phyloP scores from a whole-genome alignment of 2,113 vertebrate species.

The Lophotis ruficrista region DNA sequence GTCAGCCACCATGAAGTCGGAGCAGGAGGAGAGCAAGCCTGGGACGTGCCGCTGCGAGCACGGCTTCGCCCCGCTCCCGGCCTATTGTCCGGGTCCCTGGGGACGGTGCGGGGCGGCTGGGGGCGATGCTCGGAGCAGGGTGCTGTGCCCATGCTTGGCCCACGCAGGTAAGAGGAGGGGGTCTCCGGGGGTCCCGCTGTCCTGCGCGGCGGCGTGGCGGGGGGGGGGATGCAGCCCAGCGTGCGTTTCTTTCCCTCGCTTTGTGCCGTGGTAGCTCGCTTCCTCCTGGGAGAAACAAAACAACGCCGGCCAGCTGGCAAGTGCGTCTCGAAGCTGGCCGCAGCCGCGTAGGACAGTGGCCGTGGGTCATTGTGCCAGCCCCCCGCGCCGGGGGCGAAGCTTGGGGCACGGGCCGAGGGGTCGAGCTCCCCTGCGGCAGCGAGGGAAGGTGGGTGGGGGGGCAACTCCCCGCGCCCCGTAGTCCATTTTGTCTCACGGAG shows the following conservation, averaged over 20 bases:
- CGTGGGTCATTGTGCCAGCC: rapidly evolving
- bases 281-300: conserved; percentile 1
- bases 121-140: background rate
- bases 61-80: background rate
- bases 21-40: conserved; percentile 74
- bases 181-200: no score
- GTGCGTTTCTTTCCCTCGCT: background rate
- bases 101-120: background rate
- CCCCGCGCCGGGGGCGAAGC: rapidly evolving
- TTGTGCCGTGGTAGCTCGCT: background rate
- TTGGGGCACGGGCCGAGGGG: rapidly evolving
- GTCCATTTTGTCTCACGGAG: background rate
- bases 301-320: background rate
- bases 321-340: background rate
- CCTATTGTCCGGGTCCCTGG: background rate
- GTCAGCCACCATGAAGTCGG: conserved; percentile 67
- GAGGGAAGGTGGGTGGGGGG: background rate
- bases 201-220: rapidly evolving
- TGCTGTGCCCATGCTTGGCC: background rate
- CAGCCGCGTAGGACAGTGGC: background rate
- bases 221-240: background rate
- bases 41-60: conserved; percentile 67
- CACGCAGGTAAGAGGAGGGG: conserved; percentile 1
- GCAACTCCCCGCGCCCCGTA: background rate
- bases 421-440: rapidly evolving